Base-by-base conservation (phyloP, 1,140 invertebrate species). In the Drosophila gunungcola region DNA sequence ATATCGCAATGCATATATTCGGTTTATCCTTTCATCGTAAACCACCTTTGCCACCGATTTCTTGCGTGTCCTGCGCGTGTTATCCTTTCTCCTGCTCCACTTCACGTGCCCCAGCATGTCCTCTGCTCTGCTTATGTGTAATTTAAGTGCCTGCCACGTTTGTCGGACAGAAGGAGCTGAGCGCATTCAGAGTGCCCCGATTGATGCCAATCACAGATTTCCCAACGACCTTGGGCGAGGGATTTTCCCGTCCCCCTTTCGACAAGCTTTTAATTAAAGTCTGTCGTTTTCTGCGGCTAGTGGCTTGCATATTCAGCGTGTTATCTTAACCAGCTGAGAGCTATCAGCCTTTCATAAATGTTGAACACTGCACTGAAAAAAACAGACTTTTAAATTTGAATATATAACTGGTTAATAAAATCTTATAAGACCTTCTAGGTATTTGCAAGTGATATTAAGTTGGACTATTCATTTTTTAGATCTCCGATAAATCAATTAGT, bases 61-160 rank as follows among this genome's bases (percentile, higher is more conserved):
- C 34, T 63, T 62, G 42, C 52, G 21, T 75, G 32, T 27, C 39
- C 36, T 32, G 36, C 53, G 61, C 53, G 53, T 75, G 72, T 46
- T 46, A 39, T 39, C 60, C 60, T 39, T 65, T 55, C 34, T 36
- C 21, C 45, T 36, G 36, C 5, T 12, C 51, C 48, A 34, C 32
- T n/a, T 29, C 16, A 2, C 27, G 12, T 32, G 0, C 10, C 6
- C 7, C 12, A 2, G 0, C 16, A 11, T 45, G 39, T 45, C 16
- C 10, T 56, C 3, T 29, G 16, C 16, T 34, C 46, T 80, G 51
- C 43, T 80, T 85, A 45, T 57, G 49, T 29, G 77, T 58, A 68
- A 88, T 82, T 85, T 85, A 63, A 86, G 78, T 85, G 82, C 73
- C 56, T 86, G 63, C 78, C 81, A 81, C 82, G 81, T 84, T 65